Evolutionary conservation across 2,797 vertebrate genomes (phyloP), one percentile per base, ranked within the genome.

Genomic region (Steatocranus sp.): DNA sequence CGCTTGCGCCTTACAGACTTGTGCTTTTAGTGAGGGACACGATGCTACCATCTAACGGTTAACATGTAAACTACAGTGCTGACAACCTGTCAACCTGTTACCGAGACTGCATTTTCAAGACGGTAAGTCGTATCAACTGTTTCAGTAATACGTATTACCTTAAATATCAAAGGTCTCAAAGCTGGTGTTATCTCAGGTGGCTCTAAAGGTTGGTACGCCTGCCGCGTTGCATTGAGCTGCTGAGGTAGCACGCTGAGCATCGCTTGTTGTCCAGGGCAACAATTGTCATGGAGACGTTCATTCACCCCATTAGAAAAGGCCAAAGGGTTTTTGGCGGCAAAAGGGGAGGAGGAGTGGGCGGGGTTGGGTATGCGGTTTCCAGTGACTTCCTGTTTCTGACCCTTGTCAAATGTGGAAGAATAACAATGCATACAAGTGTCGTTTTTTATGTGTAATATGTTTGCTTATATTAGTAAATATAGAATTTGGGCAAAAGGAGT

Each of bases 281-380:
- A 75, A 93, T 95, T 93, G 91, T 88, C 93, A 94, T 91, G 92
- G 95, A 89, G 84, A 95, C 90, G 53, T 87, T 70, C 84, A 91
- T 83, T 88, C 70, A 53, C 23, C 86, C 83, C 81, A 92, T 94
- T 88, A 89, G 76, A 83, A 83, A 87, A 87, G 51, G 56, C 32
- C 85, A 88, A 23, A 88, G 88, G 91, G 91, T 76, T 90, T 94
- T 93, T 91, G 93, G 92, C 87, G 93, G 91, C 90, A 93, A 93
- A 85, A 27, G 41, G n/a, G 34, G 34, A 46, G 84, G 74, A 6
- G 8, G 83, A 12, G 18, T 36, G 58, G 7, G 58, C 11, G 32
- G 18, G 58, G 18, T 36, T 63, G 58, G 7, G 58, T 36, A 61
- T 61, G 56, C 30, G 56, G 30, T 61, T 61, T 61, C 5, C 15